Conservation (phyloP, 2,888 invertebrate genomes). For the Cetonia aurata region DNA sequence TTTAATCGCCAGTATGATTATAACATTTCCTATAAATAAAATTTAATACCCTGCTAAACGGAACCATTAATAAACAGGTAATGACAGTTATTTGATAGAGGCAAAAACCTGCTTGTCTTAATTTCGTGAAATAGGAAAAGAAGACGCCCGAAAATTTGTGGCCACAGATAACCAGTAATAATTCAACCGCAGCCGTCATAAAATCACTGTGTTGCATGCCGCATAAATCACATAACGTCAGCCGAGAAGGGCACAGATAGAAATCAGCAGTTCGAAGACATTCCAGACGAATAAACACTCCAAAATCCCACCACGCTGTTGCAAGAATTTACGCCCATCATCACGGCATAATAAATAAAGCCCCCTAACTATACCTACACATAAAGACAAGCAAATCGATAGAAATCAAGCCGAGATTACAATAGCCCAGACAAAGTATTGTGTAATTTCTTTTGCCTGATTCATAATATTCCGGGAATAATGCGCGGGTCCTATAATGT, state of each 20-base stretch:
- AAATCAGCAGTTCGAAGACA: background rate
- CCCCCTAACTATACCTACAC: background rate
- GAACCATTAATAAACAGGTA: too few relatives aligned
- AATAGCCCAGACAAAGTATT: background rate
- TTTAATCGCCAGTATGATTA: too few relatives aligned
- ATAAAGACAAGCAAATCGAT: background rate
- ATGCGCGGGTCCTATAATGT: background rate
- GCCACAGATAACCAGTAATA: too few relatives aligned
- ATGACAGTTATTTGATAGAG: too few relatives aligned
- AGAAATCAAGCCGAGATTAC: slow-evolving; percentile 4
- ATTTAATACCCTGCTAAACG: background rate
- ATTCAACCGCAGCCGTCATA: too few relatives aligned
- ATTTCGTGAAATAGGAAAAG: too few relatives aligned
- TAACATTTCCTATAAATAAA: background rate
- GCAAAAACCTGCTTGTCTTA: too few relatives aligned
- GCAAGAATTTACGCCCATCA: slow-evolving; percentile 8
- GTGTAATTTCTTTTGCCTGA: slow-evolving; percentile 1
- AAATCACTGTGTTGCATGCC: background rate
- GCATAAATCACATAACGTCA: slow-evolving; percentile 4
- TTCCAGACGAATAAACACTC: background rate
- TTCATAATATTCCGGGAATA: slow-evolving; percentile 8
- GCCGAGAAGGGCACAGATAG: background rate
- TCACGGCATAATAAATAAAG: slow-evolving; percentile 11
- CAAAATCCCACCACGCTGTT: background rate
- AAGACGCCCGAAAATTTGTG: too few relatives aligned